These are phyloP conservation scores for Ganaspis brasiliensis DNA, from an alignment of 2,888 invertebrate genomes.

Conservation along the genomic window DNA sequence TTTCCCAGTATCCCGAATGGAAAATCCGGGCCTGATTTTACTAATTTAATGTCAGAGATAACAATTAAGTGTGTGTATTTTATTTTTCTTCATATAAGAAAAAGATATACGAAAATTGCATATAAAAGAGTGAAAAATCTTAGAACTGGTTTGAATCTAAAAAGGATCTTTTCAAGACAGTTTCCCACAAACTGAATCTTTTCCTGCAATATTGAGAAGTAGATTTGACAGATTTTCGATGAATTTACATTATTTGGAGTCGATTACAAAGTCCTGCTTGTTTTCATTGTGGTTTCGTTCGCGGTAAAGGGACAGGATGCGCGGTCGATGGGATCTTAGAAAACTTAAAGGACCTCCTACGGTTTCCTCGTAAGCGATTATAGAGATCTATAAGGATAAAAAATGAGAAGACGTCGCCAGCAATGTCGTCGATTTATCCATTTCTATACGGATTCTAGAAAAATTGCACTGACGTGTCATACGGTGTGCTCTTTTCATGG, in stretches of 20 bases:
- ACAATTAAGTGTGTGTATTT: not conserved
- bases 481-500: not conserved
- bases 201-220: too few relatives aligned
- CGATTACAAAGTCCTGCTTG: constrained; percentile 18
- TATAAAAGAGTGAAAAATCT: too few relatives aligned
- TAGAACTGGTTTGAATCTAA: too few relatives aligned
- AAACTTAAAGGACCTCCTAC: constrained; percentile 58
- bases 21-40: too few relatives aligned
- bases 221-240: not conserved
- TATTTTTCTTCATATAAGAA: not conserved
- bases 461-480: constrained; percentile 28
- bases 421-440: not conserved
- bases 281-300: constrained; percentile 56
- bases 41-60: too few relatives aligned
- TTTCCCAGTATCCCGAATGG: too few relatives aligned
- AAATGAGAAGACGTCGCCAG: constrained; percentile 48
- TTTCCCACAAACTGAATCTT: too few relatives aligned
- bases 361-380: constrained; percentile 57
- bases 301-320: constrained; percentile 54
- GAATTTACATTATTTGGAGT: constrained; percentile 22
- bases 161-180: too few relatives aligned
- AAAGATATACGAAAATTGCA: too few relatives aligned
- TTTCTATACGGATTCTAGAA: constrained; percentile 18
- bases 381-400: constrained; percentile 47
- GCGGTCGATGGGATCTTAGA: constrained; percentile 56